A percentile compares a stretch with the other conserved stretches of the same genome.
phyloP scores from a whole-genome alignment of 1,140 invertebrate genomes.

The Anastatus disparis region DNA sequence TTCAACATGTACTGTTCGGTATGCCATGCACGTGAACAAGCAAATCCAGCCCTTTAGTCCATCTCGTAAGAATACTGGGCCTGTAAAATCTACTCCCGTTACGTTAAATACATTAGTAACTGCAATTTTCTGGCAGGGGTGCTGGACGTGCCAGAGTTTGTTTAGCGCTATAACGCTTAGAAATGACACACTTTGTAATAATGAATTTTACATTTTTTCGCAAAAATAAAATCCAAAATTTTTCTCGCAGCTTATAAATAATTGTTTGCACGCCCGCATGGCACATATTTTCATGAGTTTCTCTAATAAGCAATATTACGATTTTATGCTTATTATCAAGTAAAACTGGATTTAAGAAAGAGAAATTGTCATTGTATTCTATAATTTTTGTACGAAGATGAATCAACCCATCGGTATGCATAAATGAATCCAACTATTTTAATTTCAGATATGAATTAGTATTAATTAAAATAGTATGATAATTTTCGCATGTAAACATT shows the following conservation, averaged over 20 bases:
- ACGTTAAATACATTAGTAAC: conserved; percentile 53
- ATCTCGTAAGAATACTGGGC: conserved; percentile 46
- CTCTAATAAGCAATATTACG: neutral
- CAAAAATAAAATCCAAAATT: conserved; percentile 28
- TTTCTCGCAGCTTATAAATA: conserved; percentile 32
- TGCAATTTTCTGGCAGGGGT: conserved; percentile 41
- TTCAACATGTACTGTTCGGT: conserved; percentile 52
- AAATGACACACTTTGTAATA: conserved; percentile 21
- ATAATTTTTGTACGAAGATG: conserved; percentile 36
- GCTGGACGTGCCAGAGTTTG: conserved; percentile 34
- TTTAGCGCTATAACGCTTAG: neutral
- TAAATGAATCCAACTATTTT: neutral
- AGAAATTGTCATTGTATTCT: neutral
- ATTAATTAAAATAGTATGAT: no score
- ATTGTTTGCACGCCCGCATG: neutral
- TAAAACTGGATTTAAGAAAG: conserved; percentile 29
- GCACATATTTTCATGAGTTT: neutral
- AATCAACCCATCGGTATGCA: conserved; percentile 40
- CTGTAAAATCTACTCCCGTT: conserved; percentile 54
- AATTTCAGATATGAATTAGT: no score
- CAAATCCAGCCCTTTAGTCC: conserved; percentile 53
- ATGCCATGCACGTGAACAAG: conserved; percentile 8
- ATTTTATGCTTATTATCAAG: conserved; percentile 30
- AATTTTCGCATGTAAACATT: conserved; percentile 29
- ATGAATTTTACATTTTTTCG: neutral